Evolutionary conservation across 2,113 vertebrate genomes (phyloP), one percentile per base, ranked within the genome.

Genomic region (Apeltes quadracus): DNA sequence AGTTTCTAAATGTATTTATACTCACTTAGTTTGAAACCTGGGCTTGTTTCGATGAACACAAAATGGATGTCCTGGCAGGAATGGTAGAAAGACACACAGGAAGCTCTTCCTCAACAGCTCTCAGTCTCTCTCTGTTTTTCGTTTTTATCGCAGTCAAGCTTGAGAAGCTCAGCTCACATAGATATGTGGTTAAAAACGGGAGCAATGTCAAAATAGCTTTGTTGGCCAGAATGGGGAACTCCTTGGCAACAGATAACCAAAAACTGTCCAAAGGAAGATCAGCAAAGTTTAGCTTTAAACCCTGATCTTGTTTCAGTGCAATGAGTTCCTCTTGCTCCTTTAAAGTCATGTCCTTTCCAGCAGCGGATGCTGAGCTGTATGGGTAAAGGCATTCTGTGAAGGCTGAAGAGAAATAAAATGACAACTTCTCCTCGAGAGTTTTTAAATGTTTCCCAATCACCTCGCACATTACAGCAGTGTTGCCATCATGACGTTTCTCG

Each of bases 271-370:
- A 69, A 61, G 38, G 39, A 29, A 54, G 25, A 79, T 74, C 55
- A 75, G 61, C 69, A 70, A 68, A 77, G 16, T 8, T 68, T n/a
- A 81, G 72, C 36, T 76, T 82, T 34, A 72, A 65, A 61, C 50
- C 34, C 38, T 29, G 14, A 16, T 69, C 18, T 76, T 70, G 50
- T 81, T 12, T 81, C 50, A 84, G 54, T 9, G 79, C 50, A 84
- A 56, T 75, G 66, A 84, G 13, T 82, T 50, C 70, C 38, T 79
- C 72, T 12, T 82, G 79, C 56, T 79, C 64, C 58, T 72, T n/a
- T 6, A 23, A 51, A 73, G 76, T 77, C 76, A 70, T 39, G 72
- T 72, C 72, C 41, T 74, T 84, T 84, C 61, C 75, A 72, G 0
- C 32, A 4, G 56, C 29, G 29, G 29, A 32, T 50, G 51, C 57